Evolutionary conservation across 2,888 invertebrate species (phyloP).

Genomic region (Xanthorhoe designata): DNA sequence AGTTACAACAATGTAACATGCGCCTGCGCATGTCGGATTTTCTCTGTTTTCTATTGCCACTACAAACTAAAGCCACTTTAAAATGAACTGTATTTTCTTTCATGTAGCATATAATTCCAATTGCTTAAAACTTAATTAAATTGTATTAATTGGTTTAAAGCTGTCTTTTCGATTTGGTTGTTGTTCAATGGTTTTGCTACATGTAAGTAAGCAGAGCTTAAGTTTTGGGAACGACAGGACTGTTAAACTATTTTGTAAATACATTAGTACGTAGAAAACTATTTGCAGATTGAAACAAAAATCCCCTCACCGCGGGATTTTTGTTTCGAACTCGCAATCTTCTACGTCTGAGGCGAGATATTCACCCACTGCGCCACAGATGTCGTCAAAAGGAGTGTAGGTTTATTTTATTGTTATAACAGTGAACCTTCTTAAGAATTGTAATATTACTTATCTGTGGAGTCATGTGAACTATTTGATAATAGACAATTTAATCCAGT

Average conservation of each 20-base stretch:
- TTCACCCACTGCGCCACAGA: no score
- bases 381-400: no score
- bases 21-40: slow-evolving; percentile 28
- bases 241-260: no score
- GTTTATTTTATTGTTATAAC: no score
- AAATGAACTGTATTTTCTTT: not conserved
- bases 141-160: not conserved
- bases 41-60: slow-evolving; percentile 16
- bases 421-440: slow-evolving; percentile 1
- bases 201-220: no score
- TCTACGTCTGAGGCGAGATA: no score
- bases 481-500: slow-evolving; percentile 36
- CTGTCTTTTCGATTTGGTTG: not conserved
- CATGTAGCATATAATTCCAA: not conserved
- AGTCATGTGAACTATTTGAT: slow-evolving; percentile 39
- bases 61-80: not conserved
- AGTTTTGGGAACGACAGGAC: no score
- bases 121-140: not conserved
- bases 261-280: no score
- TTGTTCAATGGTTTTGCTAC: not conserved
- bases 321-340: no score
- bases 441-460: not conserved
- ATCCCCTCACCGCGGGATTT: no score
- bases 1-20: slow-evolving; percentile 33
- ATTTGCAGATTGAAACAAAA: no score